These are phyloP conservation scores for Zelleria hepariella DNA, from an alignment of 2,888 invertebrate species.

Conservation along the genomic window DNA sequence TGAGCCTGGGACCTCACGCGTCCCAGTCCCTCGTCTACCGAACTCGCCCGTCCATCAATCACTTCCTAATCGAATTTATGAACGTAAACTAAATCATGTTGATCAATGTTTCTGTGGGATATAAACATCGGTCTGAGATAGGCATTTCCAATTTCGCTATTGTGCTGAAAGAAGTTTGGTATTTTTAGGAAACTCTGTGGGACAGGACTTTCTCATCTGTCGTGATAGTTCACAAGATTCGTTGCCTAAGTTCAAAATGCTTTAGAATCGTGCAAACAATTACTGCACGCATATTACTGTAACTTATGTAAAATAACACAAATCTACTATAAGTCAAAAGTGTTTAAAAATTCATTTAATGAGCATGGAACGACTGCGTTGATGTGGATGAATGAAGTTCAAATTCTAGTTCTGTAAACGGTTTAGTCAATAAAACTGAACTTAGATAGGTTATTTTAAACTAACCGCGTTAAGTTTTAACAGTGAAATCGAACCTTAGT, in stretches of 20 bases:
- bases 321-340: too few relatives aligned
- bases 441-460: too few relatives aligned
- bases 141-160: background rate
- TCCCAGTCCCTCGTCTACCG: constrained; percentile 18
- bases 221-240: background rate
- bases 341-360: too few relatives aligned
- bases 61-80: constrained; percentile 54
- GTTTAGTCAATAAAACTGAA: too few relatives aligned
- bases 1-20: constrained; percentile 16
- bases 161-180: background rate
- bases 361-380: too few relatives aligned
- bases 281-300: too few relatives aligned
- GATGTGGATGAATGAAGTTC: too few relatives aligned
- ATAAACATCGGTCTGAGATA: background rate
- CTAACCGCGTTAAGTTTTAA: too few relatives aligned
- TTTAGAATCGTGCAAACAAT: too few relatives aligned
- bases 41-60: constrained; percentile 40
- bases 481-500: too few relatives aligned
- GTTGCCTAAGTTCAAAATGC: background rate
- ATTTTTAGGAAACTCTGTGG: background rate
- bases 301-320: too few relatives aligned
- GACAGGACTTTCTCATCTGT: background rate
- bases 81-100: constrained; percentile 18
- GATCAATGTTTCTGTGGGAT: background rate
- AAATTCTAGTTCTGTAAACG: too few relatives aligned